phyloP scores from a whole-genome alignment of 2,797 vertebrate species.

The Anabacerthia variegaticeps region DNA sequence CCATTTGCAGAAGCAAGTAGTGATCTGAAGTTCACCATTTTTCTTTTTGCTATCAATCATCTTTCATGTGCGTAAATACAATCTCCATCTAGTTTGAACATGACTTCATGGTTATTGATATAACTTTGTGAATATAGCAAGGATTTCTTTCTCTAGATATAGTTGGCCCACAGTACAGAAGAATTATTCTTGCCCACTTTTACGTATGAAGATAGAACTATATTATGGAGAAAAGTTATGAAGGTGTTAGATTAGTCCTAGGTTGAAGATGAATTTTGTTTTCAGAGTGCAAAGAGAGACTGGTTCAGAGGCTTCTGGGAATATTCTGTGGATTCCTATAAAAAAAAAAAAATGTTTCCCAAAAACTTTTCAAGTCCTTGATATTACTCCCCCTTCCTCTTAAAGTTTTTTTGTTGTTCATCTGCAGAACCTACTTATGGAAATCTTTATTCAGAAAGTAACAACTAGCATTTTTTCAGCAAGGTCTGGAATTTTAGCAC shows the following conservation, averaged over 20 bases:
- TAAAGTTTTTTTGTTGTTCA: not conserved
- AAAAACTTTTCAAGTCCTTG: not conserved
- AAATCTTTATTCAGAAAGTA: not conserved
- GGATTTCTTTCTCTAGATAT: not conserved
- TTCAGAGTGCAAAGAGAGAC: not conserved
- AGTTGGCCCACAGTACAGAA: not conserved
- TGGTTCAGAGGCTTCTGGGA: not conserved
- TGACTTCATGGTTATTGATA: not conserved
- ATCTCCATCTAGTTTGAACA: not conserved
- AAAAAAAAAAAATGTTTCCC: not conserved
- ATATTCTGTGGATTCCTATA: not conserved
- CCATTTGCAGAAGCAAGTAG: not conserved
- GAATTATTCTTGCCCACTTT: not conserved
- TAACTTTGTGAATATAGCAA: not conserved
- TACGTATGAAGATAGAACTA: not conserved
- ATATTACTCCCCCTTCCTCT: accelerated
- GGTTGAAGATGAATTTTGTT: not conserved
- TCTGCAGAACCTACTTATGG: not conserved
- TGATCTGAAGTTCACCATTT: not conserved
- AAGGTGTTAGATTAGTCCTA: not conserved
- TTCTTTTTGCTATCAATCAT: not conserved
- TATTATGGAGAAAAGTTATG: not conserved
- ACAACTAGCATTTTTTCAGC: not conserved
- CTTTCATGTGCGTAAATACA: not conserved
- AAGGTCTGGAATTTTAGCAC: not conserved